phyloP scores from a whole-genome alignment of 2,113 vertebrate genomes.

The Brachyhypopomus occidentalis region DNA sequence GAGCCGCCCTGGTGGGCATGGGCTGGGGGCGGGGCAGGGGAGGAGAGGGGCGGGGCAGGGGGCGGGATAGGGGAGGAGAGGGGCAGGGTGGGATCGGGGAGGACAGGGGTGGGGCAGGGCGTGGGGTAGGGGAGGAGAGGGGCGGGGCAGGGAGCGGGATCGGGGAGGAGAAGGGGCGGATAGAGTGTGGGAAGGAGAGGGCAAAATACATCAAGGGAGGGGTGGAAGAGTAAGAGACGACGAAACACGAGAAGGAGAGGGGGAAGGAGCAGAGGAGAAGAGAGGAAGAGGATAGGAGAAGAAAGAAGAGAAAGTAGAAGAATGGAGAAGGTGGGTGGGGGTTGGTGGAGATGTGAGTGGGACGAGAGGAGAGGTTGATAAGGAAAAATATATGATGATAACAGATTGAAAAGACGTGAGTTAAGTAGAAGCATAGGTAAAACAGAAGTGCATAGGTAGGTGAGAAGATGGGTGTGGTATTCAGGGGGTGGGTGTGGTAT shows the following conservation, averaged over 20 bases:
- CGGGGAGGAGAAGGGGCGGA: background rate
- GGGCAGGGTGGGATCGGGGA: background rate
- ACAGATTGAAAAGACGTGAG: no score
- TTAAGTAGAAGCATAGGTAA: no score
- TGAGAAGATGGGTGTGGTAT: no score
- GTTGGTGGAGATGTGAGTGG: background rate
- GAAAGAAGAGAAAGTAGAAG: slow-evolving; percentile 19
- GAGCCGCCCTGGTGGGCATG: slow-evolving; percentile 77
- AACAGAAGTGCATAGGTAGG: no score
- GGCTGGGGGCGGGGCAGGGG: slow-evolving; percentile 63
- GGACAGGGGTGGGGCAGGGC: background rate
- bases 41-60: slow-evolving; percentile 50
- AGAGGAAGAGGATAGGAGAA: background rate
- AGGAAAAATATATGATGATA: no score
- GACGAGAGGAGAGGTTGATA: slow-evolving; percentile 9
- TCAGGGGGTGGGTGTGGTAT: no score
- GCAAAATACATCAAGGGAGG: background rate
- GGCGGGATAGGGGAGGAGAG: background rate
- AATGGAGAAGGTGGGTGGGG: background rate
- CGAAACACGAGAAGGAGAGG: background rate
- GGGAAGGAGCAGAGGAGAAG: background rate
- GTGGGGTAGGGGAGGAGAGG: background rate
- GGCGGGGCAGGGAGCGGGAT: background rate
- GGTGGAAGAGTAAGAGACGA: background rate
- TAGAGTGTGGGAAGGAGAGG: background rate